Percentiles rank a stretch among this genome's conserved stretches.
Evolutionary conservation across 2,888 invertebrate genomes (phyloP).

Genomic region (Agrochola lychnidis): DNA sequence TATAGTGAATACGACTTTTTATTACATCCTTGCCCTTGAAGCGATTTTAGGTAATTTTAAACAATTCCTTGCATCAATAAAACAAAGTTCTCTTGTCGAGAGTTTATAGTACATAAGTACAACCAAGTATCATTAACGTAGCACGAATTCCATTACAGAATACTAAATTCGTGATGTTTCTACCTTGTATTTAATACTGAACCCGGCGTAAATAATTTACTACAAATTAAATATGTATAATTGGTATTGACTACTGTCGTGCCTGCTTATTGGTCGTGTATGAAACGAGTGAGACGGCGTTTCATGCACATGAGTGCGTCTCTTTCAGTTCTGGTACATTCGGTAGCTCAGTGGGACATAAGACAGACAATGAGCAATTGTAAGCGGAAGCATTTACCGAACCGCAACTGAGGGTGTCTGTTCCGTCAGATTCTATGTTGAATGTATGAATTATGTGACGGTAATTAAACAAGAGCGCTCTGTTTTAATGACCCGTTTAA

Average conservation of each 20-base stretch:
- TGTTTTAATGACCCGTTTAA: not conserved
- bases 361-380: conserved; percentile 70
- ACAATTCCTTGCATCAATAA: not conserved
- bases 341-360: conserved; percentile 54
- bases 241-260: conserved; percentile 42
- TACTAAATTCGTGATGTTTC: conserved; percentile 32
- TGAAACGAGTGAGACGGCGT: conserved; percentile 54
- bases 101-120: conserved; percentile 1
- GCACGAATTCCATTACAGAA: conserved; percentile 46
- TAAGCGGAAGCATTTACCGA: conserved; percentile 69
- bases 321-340: conserved; percentile 59
- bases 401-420: conserved; percentile 46
- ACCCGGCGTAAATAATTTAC: conserved; percentile 45
- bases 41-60: not conserved
- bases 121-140: conserved; percentile 22
- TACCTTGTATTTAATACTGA: conserved; percentile 34
- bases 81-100: not conserved
- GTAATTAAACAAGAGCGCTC: conserved; percentile 37
- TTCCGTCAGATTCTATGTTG: conserved; percentile 39
- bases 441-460: conserved; percentile 33
- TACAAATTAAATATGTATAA: conserved; percentile 49
- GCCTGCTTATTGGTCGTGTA: conserved; percentile 39
- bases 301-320: conserved; percentile 57
- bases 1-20: conserved; percentile 1
- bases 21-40: conserved; percentile 25